A percentile compares a stretch with the other conserved stretches of the same genome.
These are phyloP conservation scores for Tetrapedia diversipes DNA, from an alignment of 2,888 invertebrate genomes.

Conservation along the genomic window DNA sequence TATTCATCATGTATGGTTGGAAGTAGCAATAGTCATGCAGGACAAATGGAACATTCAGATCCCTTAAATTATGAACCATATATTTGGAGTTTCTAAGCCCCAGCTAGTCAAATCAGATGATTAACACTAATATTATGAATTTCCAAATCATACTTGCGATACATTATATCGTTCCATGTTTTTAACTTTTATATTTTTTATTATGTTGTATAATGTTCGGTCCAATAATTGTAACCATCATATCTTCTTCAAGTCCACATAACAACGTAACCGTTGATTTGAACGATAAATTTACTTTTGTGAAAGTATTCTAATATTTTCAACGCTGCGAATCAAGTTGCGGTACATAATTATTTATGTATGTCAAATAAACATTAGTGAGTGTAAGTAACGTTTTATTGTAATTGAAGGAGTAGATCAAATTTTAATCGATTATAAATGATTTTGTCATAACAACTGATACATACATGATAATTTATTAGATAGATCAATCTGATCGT, in stretches of 20 bases:
- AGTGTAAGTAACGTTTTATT: background rate
- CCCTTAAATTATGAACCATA: slow-evolving; percentile 81
- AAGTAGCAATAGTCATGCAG: slow-evolving; percentile 72
- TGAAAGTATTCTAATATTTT: slow-evolving; percentile 7
- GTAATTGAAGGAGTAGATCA: background rate
- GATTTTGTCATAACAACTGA: slow-evolving; percentile 1
- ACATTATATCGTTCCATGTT: background rate
- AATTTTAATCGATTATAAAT: background rate
- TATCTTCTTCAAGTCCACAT: background rate
- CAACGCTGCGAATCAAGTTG: background rate
- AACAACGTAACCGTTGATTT: background rate
- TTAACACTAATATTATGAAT: slow-evolving; percentile 7
- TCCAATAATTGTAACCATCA: background rate
- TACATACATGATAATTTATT: background rate
- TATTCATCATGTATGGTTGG: slow-evolving; percentile 80
- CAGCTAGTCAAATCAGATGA: background rate
- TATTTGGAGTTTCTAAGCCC: slow-evolving; percentile 79
- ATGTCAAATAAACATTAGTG: background rate
- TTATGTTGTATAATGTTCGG: background rate
- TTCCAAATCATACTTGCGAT: background rate
- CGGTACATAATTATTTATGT: too few species aligned
- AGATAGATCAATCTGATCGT: background rate
- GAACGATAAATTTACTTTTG: background rate
- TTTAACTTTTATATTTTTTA: slow-evolving; percentile 14
- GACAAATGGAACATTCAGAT: slow-evolving; percentile 79